These are phyloP conservation scores for Akabosia matsudoensis DNA, from an alignment of 1,140 invertebrate genomes.

Conservation along the genomic window DNA sequence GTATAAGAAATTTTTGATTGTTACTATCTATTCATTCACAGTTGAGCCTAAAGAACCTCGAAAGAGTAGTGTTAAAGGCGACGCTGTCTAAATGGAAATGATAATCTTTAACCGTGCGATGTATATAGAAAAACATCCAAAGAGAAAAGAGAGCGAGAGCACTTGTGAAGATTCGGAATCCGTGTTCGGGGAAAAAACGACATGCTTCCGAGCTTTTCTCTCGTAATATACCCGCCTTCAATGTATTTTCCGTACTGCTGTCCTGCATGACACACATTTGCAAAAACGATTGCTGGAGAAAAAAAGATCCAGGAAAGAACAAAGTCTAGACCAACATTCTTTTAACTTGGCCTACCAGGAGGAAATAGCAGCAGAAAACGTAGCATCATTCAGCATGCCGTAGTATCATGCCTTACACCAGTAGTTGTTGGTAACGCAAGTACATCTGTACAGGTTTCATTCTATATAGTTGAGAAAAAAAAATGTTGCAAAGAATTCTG, in stretches of 20 bases:
- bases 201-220: conserved; percentile 11
- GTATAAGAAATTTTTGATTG: too few species aligned
- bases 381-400: not conserved
- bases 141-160: conserved; percentile 15
- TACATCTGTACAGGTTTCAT: too few species aligned
- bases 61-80: not conserved
- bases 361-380: not conserved
- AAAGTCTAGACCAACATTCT: conserved; percentile 18
- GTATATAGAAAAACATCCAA: not conserved
- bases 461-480: too few species aligned
- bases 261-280: conserved; percentile 15
- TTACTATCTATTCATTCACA: not conserved
- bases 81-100: conserved; percentile 10
- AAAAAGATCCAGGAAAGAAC: not conserved
- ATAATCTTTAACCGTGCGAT: not conserved
- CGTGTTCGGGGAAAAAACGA: conserved; percentile 20
- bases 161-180: conserved; percentile 22
- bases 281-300: not conserved
- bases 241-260: conserved; percentile 11
- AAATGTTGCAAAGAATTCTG: too few species aligned
- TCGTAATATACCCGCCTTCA: conserved; percentile 16
- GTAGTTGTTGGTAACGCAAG: too few species aligned
- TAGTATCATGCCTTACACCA: too few species aligned
- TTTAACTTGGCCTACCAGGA: not conserved
- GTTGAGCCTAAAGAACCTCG: not conserved